phyloP scores from a whole-genome alignment of 2,797 vertebrate genomes.

The Gadopsis marmoratus region DNA sequence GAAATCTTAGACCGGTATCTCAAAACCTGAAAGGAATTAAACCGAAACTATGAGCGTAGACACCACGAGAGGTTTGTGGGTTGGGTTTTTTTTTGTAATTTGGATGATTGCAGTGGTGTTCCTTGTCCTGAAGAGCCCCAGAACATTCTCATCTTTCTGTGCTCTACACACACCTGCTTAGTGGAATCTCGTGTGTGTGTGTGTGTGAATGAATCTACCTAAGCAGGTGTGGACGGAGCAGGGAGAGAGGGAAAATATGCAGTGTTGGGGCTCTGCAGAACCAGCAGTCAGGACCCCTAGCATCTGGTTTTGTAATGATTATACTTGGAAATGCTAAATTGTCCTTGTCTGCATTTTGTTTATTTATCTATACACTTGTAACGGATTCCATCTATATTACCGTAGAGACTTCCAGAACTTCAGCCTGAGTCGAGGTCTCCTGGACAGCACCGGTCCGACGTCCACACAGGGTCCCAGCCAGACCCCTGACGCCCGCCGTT shows the following conservation, averaged over 20 bases:
- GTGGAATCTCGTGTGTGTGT: neutral
- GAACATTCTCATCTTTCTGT: neutral
- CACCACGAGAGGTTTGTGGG: neutral
- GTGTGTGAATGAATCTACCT: too few relatives aligned
- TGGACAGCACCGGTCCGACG: constrained; percentile 80
- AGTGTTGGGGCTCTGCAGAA: neutral
- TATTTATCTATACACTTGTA: neutral
- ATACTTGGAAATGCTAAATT: constrained; percentile 11
- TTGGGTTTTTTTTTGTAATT: neutral
- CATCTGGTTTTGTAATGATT: constrained; percentile 4
- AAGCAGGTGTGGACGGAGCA: neutral
- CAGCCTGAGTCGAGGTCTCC: constrained; percentile 85
- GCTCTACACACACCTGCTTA: neutral
- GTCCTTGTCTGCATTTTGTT: neutral
- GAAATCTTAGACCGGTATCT: neutral
- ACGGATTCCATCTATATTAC: constrained; percentile 28
- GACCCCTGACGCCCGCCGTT: constrained; percentile 69
- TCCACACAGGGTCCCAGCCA: constrained; percentile 58
- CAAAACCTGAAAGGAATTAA: neutral
- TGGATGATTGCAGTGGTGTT: neutral
- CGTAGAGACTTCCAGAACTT: constrained; percentile 92
- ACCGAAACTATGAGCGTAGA: neutral
- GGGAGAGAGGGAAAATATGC: neutral
- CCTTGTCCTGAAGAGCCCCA: neutral
- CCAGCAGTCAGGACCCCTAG: neutral